These are phyloP conservation scores for Trachythela sp. DNA, from an alignment of 64 coral and sea anemone species.

Conservation along the genomic window DNA sequence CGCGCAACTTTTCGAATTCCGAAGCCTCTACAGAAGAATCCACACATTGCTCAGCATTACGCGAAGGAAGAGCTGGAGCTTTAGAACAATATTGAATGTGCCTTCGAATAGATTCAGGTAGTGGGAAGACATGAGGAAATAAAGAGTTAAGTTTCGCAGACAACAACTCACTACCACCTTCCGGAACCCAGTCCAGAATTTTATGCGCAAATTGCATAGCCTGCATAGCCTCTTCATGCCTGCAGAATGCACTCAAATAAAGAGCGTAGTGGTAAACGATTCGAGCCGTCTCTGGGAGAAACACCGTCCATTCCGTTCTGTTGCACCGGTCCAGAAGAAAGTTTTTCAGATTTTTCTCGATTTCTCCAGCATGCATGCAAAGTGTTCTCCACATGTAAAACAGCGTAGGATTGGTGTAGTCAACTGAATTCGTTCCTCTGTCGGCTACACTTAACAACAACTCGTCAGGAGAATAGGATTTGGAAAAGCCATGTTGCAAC, in stretches of 20 bases:
- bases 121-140: conserved; percentile 7
- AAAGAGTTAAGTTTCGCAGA: background rate
- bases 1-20: background rate
- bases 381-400: background rate
- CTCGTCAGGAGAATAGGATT: background rate
- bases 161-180: background rate
- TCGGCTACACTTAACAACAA: background rate
- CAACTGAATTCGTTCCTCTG: background rate
- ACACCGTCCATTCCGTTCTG: background rate
- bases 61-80: background rate
- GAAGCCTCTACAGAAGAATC: background rate
- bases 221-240: conserved; percentile 12
- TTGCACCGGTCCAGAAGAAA: background rate
- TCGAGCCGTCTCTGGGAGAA: background rate
- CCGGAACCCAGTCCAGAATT: background rate
- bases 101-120: conserved; percentile 9
- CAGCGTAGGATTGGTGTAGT: background rate
- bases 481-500: background rate
- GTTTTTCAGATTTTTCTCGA: background rate
- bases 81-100: background rate
- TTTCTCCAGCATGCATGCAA: background rate
- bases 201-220: background rate
- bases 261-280: background rate
- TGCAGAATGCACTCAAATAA: background rate
- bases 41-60: background rate